Percentiles rank a stretch among this genome's conserved stretches.
These are phyloP conservation scores for Nomada ruficornis DNA, from an alignment of 2,888 invertebrate genomes.

Conservation along the genomic window DNA sequence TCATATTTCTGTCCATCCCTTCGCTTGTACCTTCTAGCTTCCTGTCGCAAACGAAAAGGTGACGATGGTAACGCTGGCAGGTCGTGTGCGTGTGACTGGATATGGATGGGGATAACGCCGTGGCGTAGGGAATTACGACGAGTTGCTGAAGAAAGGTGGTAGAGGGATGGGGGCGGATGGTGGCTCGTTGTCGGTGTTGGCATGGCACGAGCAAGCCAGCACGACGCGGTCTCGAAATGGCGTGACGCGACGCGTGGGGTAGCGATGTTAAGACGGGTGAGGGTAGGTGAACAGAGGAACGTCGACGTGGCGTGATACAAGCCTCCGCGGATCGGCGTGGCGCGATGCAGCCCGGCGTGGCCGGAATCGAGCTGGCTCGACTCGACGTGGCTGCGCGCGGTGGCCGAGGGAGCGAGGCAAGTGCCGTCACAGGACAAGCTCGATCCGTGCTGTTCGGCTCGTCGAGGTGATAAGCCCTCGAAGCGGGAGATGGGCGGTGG, in stretches of 20 bases:
- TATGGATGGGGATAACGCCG: constrained; percentile 54
- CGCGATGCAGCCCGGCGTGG: constrained; percentile 6
- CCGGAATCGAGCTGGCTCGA: constrained; percentile 24
- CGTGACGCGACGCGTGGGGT: constrained; percentile 27
- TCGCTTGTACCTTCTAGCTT: constrained; percentile 25
- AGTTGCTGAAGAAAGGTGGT: constrained; percentile 48
- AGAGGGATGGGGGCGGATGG: constrained; percentile 48
- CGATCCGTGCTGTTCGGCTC: constrained; percentile 77
- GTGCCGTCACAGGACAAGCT: constrained; percentile 62
- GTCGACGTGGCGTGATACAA: constrained; percentile 4
- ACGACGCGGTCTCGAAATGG: constrained; percentile 44
- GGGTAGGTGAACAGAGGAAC: constrained; percentile 11
- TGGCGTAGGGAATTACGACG: constrained; percentile 58
- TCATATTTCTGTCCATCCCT: not conserved
- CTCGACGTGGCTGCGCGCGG: constrained; percentile 38
- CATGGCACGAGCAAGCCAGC: constrained; percentile 33
- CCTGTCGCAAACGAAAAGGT: constrained; percentile 42
- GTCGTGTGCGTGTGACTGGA: constrained; percentile 61
- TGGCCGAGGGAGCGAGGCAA: constrained; percentile 51
- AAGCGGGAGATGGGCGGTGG: constrained; percentile 63
- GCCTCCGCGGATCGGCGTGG: constrained; percentile 21
- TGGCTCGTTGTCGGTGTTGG: constrained; percentile 59
- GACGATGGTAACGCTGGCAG: constrained; percentile 40
- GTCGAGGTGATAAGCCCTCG: constrained; percentile 82
- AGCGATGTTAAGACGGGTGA: not conserved